Base-by-base conservation (phyloP, 2,113 vertebrate genomes). In the Morone chrysops region DNA sequence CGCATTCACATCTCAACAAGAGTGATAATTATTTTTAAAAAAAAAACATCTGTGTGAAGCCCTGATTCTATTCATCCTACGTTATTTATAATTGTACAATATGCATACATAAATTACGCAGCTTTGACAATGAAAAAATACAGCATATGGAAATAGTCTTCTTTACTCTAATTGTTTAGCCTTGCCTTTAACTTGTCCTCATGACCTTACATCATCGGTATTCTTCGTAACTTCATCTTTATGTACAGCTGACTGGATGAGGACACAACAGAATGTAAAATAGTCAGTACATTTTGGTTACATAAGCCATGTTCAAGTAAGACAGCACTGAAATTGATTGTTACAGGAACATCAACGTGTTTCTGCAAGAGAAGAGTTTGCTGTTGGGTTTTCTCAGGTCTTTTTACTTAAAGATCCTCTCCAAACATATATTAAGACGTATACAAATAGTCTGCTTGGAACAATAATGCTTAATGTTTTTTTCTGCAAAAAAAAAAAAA, bases 71-170 rank as follows among this genome's bases (percentile, higher is more conserved):
- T 56, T 56, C 53, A 43, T 14, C 41, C 83, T 77, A 79, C 60
- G 25, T 78, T 1, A 11, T 77, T 74, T 83, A 62, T 53, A 81
- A 84, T 79, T 54, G 76, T 74, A 84, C 78, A 85, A 75, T 89
- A 73, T 83, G 57, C 67, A 80, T 63, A 84, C 50, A 81, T 47
- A 83, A 38, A 87, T 81, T 86, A 84, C 70, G 81, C 67, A 56
- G 45, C 81, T 84, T 63, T 61, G 36, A 88, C 53, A 70, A 40
- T 89, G 73, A 83, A 86, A 92, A 92, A 92, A 90, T 89, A 90
- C 69, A 81, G 78, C 43, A 38, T 79, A 87, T 68, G 73, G 78
- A 92, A 88, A 92, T 82, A 85, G 3, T 63, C 80, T 59, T 81
- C 31, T 85, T 77, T 77, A 43, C 22, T 83, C 41, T 71, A 65